Conservation (phyloP, 2,797 vertebrate genomes). For the Toxotes lorentzi region DNA sequence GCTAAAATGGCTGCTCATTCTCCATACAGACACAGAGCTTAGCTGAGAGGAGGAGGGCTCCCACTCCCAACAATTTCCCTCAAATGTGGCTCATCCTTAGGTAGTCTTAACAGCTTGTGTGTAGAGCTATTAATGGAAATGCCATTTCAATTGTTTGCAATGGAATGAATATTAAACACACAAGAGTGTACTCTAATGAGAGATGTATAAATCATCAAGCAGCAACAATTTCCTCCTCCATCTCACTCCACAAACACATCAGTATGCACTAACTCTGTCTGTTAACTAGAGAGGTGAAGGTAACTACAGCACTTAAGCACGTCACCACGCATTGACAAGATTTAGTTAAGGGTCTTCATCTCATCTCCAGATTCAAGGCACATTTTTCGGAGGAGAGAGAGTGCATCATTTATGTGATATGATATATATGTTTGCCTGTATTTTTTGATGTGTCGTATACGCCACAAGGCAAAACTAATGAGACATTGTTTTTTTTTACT, state of each 20-base stretch:
- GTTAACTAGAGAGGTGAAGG: background rate
- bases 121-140: slow-evolving; percentile 14
- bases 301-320: background rate
- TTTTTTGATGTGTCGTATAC: background rate
- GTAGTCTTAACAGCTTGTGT: slow-evolving; percentile 22
- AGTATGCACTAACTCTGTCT: background rate
- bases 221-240: background rate
- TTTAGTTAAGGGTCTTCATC: slow-evolving; percentile 1
- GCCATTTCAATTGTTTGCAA: background rate
- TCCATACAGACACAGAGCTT: slow-evolving; percentile 66
- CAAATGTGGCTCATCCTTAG: slow-evolving; percentile 50
- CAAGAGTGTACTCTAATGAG: background rate
- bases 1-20: slow-evolving; percentile 77
- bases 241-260: slow-evolving; percentile 10
- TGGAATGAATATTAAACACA: background rate
- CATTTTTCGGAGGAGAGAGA: background rate
- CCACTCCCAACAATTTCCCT: slow-evolving; percentile 53
- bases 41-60: slow-evolving; percentile 58
- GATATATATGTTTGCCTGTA: background rate
- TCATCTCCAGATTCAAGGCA: background rate
- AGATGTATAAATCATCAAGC: background rate
- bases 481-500: background rate
- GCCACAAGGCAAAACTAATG: background rate
- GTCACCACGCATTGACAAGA: background rate
- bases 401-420: background rate